These are phyloP conservation scores for Nomada fucata DNA, from an alignment of 2,888 invertebrate genomes.

Conservation along the genomic window DNA sequence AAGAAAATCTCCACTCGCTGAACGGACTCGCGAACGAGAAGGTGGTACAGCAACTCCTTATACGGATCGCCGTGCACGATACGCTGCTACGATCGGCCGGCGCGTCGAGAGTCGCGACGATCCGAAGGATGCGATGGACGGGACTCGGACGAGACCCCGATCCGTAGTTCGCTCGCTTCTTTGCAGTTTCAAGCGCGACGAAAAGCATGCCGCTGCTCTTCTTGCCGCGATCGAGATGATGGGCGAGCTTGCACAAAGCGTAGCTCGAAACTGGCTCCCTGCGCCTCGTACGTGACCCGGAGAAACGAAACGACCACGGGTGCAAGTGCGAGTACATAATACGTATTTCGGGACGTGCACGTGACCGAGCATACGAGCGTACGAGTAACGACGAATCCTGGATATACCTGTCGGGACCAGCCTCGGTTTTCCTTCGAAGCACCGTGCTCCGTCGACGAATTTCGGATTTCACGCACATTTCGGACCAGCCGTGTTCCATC, in stretches of 20 bases:
- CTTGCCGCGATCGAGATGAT: constrained; percentile 19
- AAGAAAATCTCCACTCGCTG: not conserved
- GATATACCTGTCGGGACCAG: constrained; percentile 9
- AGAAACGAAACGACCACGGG: constrained; percentile 46
- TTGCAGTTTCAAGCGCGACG: not conserved
- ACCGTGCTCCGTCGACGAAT: too few relatives aligned
- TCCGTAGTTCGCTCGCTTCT: constrained; percentile 10
- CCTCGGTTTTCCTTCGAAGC: not conserved
- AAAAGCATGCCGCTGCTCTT: not conserved
- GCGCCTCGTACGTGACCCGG: constrained; percentile 53
- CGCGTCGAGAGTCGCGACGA: too few relatives aligned
- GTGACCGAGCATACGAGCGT: not conserved
- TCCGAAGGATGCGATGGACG: too few relatives aligned
- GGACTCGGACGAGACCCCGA: too few relatives aligned
- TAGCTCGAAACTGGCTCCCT: constrained; percentile 13
- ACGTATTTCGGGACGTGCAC: not conserved
- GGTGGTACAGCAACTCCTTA: constrained; percentile 75
- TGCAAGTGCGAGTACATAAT: constrained; percentile 22
- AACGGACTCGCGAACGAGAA: constrained; percentile 31
- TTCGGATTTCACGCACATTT: too few relatives aligned
- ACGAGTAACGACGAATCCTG: constrained; percentile 44
- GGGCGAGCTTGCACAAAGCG: constrained; percentile 33
- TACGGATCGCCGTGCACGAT: constrained; percentile 69
- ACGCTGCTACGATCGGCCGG: constrained; percentile 43
- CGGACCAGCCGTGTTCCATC: too few relatives aligned